Percentiles rank a stretch among this genome's conserved stretches.
Evolutionary conservation across 2,797 vertebrate genomes (phyloP).

Genomic region (Cichlasoma orientale): DNA sequence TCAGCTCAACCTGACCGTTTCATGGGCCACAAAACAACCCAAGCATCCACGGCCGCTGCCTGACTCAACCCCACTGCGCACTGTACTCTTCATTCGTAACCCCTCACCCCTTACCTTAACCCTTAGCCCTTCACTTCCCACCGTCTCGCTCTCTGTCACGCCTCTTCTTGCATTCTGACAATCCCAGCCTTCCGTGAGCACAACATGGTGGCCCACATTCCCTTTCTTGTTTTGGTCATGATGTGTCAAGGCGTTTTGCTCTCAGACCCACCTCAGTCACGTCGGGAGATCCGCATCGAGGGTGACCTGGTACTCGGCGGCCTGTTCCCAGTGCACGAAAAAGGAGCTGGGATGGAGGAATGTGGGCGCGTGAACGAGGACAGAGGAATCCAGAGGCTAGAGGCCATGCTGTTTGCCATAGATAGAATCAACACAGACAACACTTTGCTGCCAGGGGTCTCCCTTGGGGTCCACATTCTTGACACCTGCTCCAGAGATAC

Average conservation of each 20-base stretch:
- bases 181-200: conserved; percentile 16
- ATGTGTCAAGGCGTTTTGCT: conserved; percentile 82
- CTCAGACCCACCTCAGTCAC: conserved; percentile 88
- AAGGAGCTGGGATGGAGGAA: conserved; percentile 93
- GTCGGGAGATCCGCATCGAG: conserved; percentile 96
- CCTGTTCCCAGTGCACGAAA: conserved; percentile 96
- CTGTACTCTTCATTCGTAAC: conserved; percentile 36
- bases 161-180: conserved; percentile 48
- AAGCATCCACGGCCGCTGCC: conserved; percentile 66
- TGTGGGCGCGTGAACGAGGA: conserved; percentile 96
- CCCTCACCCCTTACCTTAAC: conserved; percentile 52
- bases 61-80: conserved; percentile 55
- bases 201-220: conserved; percentile 86
- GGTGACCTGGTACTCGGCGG: conserved; percentile 96
- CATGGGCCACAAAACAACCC: conserved; percentile 81
- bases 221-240: conserved; percentile 85
- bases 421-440: conserved; percentile 93
- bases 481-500: conserved; percentile 98
- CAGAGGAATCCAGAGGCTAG: conserved; percentile 94
- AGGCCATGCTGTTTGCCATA: conserved; percentile 98
- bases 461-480: conserved; percentile 94
- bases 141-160: conserved; percentile 38
- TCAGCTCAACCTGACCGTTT: conserved; percentile 72
- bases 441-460: conserved; percentile 90
- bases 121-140: conserved; percentile 41